Evolutionary conservation across 2,888 invertebrate genomes (phyloP).

Genomic region (Eupithecia insigniata): DNA sequence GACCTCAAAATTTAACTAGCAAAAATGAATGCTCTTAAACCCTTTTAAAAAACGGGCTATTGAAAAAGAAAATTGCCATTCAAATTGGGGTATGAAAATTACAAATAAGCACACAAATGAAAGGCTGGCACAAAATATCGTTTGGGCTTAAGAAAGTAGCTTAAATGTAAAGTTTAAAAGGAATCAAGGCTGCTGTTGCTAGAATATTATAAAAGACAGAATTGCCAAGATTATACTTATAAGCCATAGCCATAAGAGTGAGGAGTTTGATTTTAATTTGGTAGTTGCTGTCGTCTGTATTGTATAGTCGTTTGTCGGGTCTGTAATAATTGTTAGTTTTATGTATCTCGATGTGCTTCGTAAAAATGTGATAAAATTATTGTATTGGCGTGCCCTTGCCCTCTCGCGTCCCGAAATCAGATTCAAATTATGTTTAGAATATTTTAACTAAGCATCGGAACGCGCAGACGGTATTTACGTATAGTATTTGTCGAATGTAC

Average conservation of each 20-base stretch:
- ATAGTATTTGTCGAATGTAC: constrained; percentile 57
- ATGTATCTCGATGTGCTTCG: constrained; percentile 42
- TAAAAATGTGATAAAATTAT: constrained; percentile 48
- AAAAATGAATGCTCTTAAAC: background rate
- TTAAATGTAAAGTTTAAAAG: constrained; percentile 48
- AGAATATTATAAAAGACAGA: constrained; percentile 51
- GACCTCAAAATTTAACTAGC: background rate
- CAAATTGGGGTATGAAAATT: constrained; percentile 21
- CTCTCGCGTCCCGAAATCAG: constrained; percentile 31
- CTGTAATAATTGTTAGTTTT: constrained; percentile 31
- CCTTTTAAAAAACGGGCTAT: background rate
- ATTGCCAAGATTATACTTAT: constrained; percentile 51
- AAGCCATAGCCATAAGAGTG: constrained; percentile 37
- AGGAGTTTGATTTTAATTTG: constrained; percentile 40
- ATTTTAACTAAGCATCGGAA: constrained; percentile 6
- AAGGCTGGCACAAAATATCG: constrained; percentile 46
- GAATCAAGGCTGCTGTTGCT: constrained; percentile 69
- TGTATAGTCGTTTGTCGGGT: constrained; percentile 45
- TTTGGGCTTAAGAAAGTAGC: constrained; percentile 49
- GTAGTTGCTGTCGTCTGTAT: constrained; percentile 36
- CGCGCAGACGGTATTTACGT: constrained; percentile 10
- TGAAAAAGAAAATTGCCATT: constrained; percentile 2
- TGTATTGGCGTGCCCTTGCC: constrained; percentile 24
- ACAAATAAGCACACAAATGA: constrained; percentile 31
- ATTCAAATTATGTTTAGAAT: constrained; percentile 13